Percentiles rank a stretch among this genome's conserved stretches.
Evolutionary conservation across 2,113 vertebrate species (phyloP).

Genomic region (Toxotes jaculatrix): DNA sequence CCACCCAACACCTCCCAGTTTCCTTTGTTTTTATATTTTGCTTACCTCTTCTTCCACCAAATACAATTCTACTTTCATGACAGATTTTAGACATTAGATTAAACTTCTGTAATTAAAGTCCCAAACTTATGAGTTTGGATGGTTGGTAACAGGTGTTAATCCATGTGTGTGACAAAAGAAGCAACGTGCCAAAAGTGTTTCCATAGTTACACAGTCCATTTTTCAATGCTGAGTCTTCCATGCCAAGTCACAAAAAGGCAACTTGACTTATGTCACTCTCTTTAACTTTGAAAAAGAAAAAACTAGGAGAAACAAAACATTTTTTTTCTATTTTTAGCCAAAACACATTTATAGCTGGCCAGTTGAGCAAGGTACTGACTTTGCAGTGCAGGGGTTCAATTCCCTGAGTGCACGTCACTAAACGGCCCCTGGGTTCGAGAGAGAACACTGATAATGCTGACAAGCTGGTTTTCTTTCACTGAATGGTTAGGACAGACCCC

Average conservation of each 20-base stretch:
- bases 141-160: not conserved
- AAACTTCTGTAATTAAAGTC: not conserved
- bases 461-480: constrained; percentile 56
- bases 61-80: not conserved
- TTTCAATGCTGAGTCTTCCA: too few species aligned
- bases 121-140: not conserved
- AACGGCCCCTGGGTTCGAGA: constrained; percentile 30
- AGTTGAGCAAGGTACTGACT: constrained; percentile 21
- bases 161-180: not conserved
- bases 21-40: not conserved
- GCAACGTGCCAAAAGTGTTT: not conserved
- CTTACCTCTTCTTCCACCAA: not conserved
- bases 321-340: not conserved
- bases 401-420: constrained; percentile 18
- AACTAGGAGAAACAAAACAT: not conserved
- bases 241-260: not conserved
- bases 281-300: not conserved
- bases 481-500: constrained; percentile 36
- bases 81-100: not conserved
- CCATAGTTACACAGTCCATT: not conserved
- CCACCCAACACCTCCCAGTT: constrained; percentile 33
- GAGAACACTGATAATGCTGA: constrained; percentile 62
- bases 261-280: not conserved
- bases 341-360: not conserved
- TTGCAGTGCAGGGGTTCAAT: constrained; percentile 11